Conservation (phyloP, 2,888 invertebrate species). For the Bombylius discolor region DNA sequence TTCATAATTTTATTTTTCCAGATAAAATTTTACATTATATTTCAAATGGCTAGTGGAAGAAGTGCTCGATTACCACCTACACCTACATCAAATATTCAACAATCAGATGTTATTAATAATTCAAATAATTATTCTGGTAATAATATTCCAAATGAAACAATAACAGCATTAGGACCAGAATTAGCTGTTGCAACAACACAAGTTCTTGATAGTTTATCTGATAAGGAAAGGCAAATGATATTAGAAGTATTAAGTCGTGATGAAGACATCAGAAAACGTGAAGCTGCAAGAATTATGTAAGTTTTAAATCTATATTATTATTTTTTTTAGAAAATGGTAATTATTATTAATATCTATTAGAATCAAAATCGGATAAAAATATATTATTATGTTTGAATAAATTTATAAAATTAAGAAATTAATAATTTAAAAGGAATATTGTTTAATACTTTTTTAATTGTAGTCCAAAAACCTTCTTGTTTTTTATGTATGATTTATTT, state of each 20-base stretch:
- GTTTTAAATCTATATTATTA: conserved; percentile 26
- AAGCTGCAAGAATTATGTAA: conserved; percentile 42
- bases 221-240: conserved; percentile 41
- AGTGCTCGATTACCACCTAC: conserved; percentile 34
- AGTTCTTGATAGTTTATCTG: conserved; percentile 32
- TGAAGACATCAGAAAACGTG: conserved; percentile 40
- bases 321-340: neutral
- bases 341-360: too few relatives aligned
- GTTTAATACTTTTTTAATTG: too few relatives aligned
- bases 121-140: conserved; percentile 1
- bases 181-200: conserved; percentile 31
- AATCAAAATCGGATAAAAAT: too few relatives aligned
- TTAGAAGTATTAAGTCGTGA: conserved; percentile 42
- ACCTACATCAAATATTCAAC: conserved; percentile 21
- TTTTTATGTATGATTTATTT: too few relatives aligned
- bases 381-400: too few relatives aligned
- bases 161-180: conserved; percentile 30
- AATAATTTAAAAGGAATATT: too few relatives aligned
- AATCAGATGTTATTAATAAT: conserved; percentile 8
- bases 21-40: neutral
- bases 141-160: conserved; percentile 26
- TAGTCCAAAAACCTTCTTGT: too few relatives aligned
- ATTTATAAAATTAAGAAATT: too few relatives aligned
- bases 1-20: too few relatives aligned
- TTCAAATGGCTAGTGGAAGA: conserved; percentile 32